Evolutionary conservation across 2,888 invertebrate species (phyloP).

Genomic region (Tetranychus piercei): DNA sequence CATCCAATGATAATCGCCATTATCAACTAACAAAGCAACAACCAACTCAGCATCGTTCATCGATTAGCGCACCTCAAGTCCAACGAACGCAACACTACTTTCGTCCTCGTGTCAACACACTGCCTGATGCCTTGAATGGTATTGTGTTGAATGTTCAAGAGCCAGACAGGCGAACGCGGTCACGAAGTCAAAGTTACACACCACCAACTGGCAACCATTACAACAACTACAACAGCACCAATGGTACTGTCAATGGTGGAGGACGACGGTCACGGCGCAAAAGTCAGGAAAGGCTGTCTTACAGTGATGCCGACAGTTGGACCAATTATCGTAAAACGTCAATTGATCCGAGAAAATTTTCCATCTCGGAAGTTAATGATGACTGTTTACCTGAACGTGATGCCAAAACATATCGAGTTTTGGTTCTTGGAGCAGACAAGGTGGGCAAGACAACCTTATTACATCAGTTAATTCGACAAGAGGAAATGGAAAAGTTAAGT

Average conservation of each 20-base stretch:
- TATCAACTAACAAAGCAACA: neutral
- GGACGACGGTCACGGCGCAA: neutral
- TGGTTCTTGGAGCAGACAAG: neutral
- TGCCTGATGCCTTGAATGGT: slow-evolving; percentile 1
- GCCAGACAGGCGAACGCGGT: neutral
- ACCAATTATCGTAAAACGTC: slow-evolving; percentile 4
- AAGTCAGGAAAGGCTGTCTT: neutral
- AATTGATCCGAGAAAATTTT: slow-evolving; percentile 10
- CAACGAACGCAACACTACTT: neutral
- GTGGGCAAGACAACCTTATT: slow-evolving; percentile 5
- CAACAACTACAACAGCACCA: neutral
- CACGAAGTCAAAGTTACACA: slow-evolving; percentile 10
- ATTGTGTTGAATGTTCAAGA: slow-evolving; percentile 5
- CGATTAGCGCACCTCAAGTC: neutral
- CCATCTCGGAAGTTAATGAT: neutral
- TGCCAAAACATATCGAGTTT: neutral
- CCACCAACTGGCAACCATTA: neutral
- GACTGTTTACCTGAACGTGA: neutral
- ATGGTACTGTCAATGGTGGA: neutral
- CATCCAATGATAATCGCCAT: neutral
- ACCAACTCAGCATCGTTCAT: neutral
- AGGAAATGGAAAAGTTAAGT: neutral
- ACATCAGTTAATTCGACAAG: slow-evolving; percentile 3
- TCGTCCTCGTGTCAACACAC: slow-evolving; percentile 7
- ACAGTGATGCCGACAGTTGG: neutral